phyloP scores from a whole-genome alignment of 2,797 vertebrate genomes.

The Myotis daubentonii region DNA sequence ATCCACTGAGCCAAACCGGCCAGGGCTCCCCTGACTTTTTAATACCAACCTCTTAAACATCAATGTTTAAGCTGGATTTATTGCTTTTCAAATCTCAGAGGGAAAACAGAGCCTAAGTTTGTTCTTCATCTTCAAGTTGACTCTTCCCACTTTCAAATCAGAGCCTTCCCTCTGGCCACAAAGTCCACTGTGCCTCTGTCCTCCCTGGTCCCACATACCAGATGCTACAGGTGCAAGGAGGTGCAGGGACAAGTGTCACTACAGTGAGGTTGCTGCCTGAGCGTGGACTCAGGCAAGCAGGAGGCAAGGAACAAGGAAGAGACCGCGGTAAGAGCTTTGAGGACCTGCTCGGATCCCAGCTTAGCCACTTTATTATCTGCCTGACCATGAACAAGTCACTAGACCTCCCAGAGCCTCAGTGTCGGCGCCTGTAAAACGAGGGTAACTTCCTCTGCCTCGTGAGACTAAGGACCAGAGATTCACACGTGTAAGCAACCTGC shows the following conservation, averaged over 20 bases:
- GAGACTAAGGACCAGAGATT: neutral
- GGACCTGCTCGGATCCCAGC: neutral
- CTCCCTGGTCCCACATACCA: neutral
- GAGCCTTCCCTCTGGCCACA: neutral
- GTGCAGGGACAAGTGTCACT: fast-evolving
- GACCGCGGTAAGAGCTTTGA: neutral
- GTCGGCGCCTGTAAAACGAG: neutral
- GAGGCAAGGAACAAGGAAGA: neutral
- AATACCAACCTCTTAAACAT: neutral
- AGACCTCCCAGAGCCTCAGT: neutral
- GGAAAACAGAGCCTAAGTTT: neutral
- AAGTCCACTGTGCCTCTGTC: neutral
- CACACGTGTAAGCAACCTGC: neutral
- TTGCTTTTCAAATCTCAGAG: neutral
- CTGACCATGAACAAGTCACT: neutral
- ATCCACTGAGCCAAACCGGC: no score
- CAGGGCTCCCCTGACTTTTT: neutral
- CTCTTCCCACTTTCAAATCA: neutral
- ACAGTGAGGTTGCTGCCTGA: neutral
- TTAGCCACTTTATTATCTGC: neutral
- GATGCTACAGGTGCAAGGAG: neutral
- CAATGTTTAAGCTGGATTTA: neutral
- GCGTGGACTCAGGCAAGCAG: neutral
- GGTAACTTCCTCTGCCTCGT: neutral
- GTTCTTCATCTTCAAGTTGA: neutral